Evolutionary conservation across 2,797 vertebrate species (phyloP), one percentile per base, ranked within the genome.

Genomic region (Notolabrus celidotus): DNA sequence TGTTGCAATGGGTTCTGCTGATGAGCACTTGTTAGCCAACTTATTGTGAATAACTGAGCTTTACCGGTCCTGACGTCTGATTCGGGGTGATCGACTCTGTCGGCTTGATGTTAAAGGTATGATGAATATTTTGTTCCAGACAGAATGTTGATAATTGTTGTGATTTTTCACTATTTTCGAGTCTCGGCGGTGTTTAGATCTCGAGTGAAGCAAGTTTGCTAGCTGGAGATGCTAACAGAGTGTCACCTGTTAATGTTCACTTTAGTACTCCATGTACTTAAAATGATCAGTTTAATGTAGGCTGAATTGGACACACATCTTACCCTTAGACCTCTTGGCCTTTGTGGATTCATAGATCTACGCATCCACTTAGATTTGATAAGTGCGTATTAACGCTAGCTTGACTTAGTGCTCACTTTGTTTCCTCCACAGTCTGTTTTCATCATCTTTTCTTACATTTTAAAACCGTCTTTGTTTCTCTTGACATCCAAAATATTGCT

Each of bases 21-120:
- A 55, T 68, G 60, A 55, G 60, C 46, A 83, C 52, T 84, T 70
- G 62, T 76, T 88, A 87, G 68, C 65, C 43, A 64, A 74, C 0
- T 79, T 72, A 36, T 33, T 34, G 49, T 82, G 54, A 88, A 72
- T 31, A 60, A 62, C 41, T 12, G 25, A 29, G 20, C 67, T 65
- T 72, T n/a, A 17, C 43, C 3, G 1, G 3, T 22, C 12, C 14
- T 19, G 15, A 31, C 10, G 62, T 33, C 43, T 29, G 17, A 15
- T 62, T 34, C 36, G 10, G 29, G 41, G 61, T 27, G 42, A 9
- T 31, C 60, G 10, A 20, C 7, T 45, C n/a, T 6, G 15, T 57
- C 75, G 89, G 54, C 78, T 88, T 78, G 82, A 93, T 92, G 91
- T 85, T 92, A 88, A 92, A 93, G 92, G 91, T 92, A 68, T 76